Evolutionary conservation across 2,888 invertebrate species (phyloP).

Genomic region (Lamellibrachia satsuma): DNA sequence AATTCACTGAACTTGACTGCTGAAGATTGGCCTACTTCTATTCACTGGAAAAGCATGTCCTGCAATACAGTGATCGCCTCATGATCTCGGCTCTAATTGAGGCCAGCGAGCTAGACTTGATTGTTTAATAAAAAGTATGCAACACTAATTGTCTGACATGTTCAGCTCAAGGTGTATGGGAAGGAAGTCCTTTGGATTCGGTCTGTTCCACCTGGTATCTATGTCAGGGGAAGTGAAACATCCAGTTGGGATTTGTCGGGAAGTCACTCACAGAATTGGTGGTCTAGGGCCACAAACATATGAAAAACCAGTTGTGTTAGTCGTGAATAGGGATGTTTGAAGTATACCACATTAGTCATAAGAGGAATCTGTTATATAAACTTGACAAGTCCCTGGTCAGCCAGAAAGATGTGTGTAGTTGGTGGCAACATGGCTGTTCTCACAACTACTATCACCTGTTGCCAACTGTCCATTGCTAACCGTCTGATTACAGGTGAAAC

Average conservation of each 20-base stretch:
- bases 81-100: not conserved
- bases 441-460: not conserved
- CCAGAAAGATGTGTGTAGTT: not conserved
- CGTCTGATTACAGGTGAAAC: not conserved
- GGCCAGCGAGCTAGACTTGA: not conserved
- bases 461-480: not conserved
- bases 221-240: not conserved
- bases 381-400: not conserved
- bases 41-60: not conserved
- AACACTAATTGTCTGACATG: not conserved
- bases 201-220: not conserved
- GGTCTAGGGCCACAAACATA: not conserved
- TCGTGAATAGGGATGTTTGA: not conserved
- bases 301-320: not conserved
- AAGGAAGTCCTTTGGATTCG: not conserved
- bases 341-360: not conserved
- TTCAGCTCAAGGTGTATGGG: not conserved
- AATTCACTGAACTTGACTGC: not conserved
- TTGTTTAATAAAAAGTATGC: not conserved
- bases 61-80: not conserved
- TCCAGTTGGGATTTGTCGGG: not conserved
- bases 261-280: not conserved
- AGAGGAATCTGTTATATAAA: not conserved
- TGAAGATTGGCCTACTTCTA: not conserved
- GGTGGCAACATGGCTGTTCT: not conserved